Conservation (phyloP, 2,888 invertebrate genomes). For the Marronus borbonicus region DNA sequence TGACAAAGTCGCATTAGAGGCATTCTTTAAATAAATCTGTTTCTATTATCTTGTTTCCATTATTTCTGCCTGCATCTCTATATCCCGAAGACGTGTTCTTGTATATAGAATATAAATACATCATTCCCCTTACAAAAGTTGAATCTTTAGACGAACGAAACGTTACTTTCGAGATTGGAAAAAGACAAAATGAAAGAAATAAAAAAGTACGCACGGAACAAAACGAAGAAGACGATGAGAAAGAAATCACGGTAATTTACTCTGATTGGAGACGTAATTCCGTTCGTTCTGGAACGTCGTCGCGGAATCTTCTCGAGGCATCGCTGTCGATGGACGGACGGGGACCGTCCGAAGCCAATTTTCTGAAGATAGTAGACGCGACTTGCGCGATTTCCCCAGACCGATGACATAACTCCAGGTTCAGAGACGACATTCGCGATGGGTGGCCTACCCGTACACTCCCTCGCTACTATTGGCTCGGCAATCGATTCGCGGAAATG, state of each 20-base stretch:
- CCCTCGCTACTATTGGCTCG: slow-evolving; percentile 61
- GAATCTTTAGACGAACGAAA: not conserved
- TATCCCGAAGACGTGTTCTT: too few species aligned
- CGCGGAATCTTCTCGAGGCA: slow-evolving; percentile 40
- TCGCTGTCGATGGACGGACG: slow-evolving; percentile 42
- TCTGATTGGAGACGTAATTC: slow-evolving; percentile 45
- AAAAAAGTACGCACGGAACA: slow-evolving; percentile 2
- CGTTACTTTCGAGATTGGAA: slow-evolving; percentile 1
- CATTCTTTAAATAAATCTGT: too few species aligned
- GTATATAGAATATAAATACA: too few species aligned
- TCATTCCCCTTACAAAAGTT: too few species aligned
- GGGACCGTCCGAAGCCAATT: slow-evolving; percentile 41
- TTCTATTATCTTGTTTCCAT: too few species aligned
- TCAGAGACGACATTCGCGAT: slow-evolving; percentile 61
- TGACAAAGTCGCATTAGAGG: too few species aligned
- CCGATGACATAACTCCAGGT: slow-evolving; percentile 57
- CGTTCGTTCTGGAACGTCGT: slow-evolving; percentile 41
- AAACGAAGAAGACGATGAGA: slow-evolving; percentile 27
- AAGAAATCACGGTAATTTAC: slow-evolving; percentile 40
- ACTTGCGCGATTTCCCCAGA: slow-evolving; percentile 50
- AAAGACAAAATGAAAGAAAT: not conserved
- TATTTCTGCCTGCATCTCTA: too few species aligned
- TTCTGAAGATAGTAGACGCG: slow-evolving; percentile 45
- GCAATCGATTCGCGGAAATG: slow-evolving; percentile 64
- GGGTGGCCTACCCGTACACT: slow-evolving; percentile 63